Evolutionary conservation across 2,888 invertebrate species (phyloP), one percentile per base, ranked within the genome.

Genomic region (Pollenia angustigena): DNA sequence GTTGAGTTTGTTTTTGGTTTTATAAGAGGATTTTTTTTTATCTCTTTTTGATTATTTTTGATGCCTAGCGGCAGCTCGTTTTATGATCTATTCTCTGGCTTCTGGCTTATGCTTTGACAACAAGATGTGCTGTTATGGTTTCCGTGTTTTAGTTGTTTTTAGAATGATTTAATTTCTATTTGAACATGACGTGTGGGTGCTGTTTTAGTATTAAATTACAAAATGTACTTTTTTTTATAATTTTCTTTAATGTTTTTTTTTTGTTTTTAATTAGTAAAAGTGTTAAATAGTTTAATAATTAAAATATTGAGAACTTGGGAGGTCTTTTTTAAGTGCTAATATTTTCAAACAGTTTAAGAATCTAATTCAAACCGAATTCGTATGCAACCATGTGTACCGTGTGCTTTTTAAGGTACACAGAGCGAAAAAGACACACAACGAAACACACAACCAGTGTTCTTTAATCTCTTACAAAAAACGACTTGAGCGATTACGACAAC

Each of bases 11-110:
- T 69, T 84, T 72, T 78, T 81, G 83, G 71, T 76, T 58, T 81
- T 42, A 23, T 81, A 72, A 84, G 84, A 84, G 81, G 78, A 87
- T 68, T 87, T 87, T 87, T 87, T 78, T 87, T 74, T 87, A 58
- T 32, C 32, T 6, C 32, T 84, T 87, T 84, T 84, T 81, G 84
- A 87, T 87, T 84, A 81, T 78, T 81, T 82, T 84, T 84, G 78
- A 87, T 74, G 81, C 68, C 68, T 40, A 52, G 76, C 72, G 68
- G 86, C 71, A 80, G 18, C 9, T 64, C 54, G 10, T 72, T 81
- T 81, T 18, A 48, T 78, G 60, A 62, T 68, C 18, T 62, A 62
- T 68, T 23, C 16, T 60, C 50, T 76, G 56, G 23, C 32, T 68
- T 58, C 11, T 40, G 18, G 71, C 4, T 23, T 58, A 4, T 32